Evolutionary conservation across 1,140 invertebrate species (phyloP), one percentile per base, ranked within the genome.

Genomic region (Drosophila virilis): DNA sequence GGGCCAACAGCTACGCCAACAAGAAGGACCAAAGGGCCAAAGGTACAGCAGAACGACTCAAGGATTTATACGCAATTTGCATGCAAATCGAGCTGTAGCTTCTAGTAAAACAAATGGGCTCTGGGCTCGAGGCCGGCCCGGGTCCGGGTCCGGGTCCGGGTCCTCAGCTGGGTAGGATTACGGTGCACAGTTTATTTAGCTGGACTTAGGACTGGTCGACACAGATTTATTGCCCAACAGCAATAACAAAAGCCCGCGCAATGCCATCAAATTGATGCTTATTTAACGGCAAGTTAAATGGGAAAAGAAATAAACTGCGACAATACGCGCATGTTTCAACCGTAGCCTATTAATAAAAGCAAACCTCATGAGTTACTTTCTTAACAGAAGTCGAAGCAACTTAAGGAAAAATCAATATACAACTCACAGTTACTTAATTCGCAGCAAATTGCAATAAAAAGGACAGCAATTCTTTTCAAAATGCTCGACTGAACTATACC

Each of bases 61-160:
- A 80, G 78, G 74, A 77, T 74, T 74, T 69, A 74, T 69, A 61
- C 50, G 65, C 58, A 74, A 74, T 74, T 74, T 74, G 51, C 71
- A 74, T 74, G 71, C 71, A 74, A 80, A 80, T 80, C 73, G 50
- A 72, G 78, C 52, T 61, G 72, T 28, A 28, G 66, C 59, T 13
- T 33, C 48, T 22, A n/a, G 12, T 10, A 33, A 38, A 65, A 15
- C 17, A 54, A 43, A 57, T 50, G 57, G 28, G 15, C 15, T 42
- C 13, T n/a, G 6, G 55, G n/a, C 13, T 8, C n/a, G 2, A 5
- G 48, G 2, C 32, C 10, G 55, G n/a, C 13, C 5, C n/a, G 2
- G 2, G 48, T 1, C 32, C 10, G 7, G 13, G 33, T 9, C 4
- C 22, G 6, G 55, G n/a, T 17, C 6, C n/a, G 2, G 2, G 48